Base-by-base conservation (phyloP, 2,888 invertebrate species). In the Liposcelis brunnea region DNA sequence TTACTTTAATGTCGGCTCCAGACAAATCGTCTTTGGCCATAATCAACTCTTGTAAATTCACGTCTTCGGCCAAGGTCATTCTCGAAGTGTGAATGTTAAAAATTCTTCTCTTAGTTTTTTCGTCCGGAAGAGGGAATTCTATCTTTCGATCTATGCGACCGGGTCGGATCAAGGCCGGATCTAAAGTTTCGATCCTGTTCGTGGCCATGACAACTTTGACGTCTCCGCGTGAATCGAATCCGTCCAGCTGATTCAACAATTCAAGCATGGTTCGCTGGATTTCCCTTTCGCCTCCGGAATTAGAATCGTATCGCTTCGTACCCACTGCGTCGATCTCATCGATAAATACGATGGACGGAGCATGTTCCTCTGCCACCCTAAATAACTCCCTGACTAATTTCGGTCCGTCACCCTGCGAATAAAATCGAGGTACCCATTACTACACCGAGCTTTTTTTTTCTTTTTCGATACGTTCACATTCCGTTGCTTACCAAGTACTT, bases 241-340 rank as follows among this genome's bases (percentile, higher is more conserved):
- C 98, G 68, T 98, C 98, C 43, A 98, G 69, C 63, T 99, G 98
- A 67, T 99, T 99, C 11, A 98, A 71, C 48, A 99, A 68, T 64
- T 99, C 98, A 65, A 99, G 77, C 98, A 98, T 98, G 48, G 98
- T 98, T 62, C 98, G 76, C 64, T 99, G 98, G 61, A 99, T 98
- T 74, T 98, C 98, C 51, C 97, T 75, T 63, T 99, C 98, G 48
- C 98, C 98, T 33, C 98, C 98, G 44, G 95, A 97, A 64, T 98
- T 98, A 1, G 97, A 97, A 60, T 98, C 98, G 61, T 97, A 98
- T 61, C 94, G 77, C 67, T 97, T 98, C 5, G 95, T 97, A 47
- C 97, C 97, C 11, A 97, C 90, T 21, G 97, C 97, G 71, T 98
- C 98, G 57, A 98, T 98, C 74, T 98, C 98, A 71, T 98, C 98